These are phyloP conservation scores for Dryas iulia DNA, from an alignment of 1,140 invertebrate species.

Conservation along the genomic window DNA sequence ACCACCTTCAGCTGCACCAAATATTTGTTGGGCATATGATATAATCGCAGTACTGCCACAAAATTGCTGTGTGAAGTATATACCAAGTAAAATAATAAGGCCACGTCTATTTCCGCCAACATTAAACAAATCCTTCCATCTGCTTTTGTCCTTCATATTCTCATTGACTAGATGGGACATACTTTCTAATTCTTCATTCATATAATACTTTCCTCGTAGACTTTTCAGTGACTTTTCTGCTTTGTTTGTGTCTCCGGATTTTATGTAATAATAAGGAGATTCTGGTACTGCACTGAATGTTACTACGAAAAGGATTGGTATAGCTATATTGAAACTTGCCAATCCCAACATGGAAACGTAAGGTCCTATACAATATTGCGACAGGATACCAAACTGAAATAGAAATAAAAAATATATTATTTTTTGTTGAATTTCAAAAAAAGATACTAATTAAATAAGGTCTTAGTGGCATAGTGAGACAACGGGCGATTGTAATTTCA, in stretches of 20 bases:
- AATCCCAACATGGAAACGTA: slow-evolving; percentile 81
- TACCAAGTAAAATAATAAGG: slow-evolving; percentile 82
- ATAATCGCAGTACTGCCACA: slow-evolving; percentile 88
- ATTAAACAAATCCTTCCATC: slow-evolving; percentile 81
- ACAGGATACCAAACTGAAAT: slow-evolving; percentile 84
- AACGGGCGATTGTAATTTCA: too few species aligned
- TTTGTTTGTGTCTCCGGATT: slow-evolving; percentile 80
- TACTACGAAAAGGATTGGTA: slow-evolving; percentile 83
- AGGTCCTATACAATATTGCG: slow-evolving; percentile 85
- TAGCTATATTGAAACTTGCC: slow-evolving; percentile 80
- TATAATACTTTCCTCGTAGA: slow-evolving; percentile 82
- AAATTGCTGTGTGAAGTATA: slow-evolving; percentile 88
- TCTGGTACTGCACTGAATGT: slow-evolving; percentile 88
- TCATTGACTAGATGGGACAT: slow-evolving; percentile 82
- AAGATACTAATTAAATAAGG: too few species aligned
- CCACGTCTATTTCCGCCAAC: slow-evolving; percentile 83
- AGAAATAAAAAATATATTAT: slow-evolving; percentile 25
- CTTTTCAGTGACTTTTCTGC: slow-evolving; percentile 83
- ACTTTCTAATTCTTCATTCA: slow-evolving; percentile 82
- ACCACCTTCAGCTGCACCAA: slow-evolving; percentile 80
- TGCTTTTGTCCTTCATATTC: slow-evolving; percentile 78
- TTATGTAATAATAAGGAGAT: slow-evolving; percentile 87
- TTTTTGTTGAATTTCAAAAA: too few species aligned
- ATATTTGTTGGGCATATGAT: slow-evolving; percentile 88
- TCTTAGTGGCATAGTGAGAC: too few species aligned